Conservation (phyloP, 2,888 invertebrate species). For the Eulithis testata region DNA sequence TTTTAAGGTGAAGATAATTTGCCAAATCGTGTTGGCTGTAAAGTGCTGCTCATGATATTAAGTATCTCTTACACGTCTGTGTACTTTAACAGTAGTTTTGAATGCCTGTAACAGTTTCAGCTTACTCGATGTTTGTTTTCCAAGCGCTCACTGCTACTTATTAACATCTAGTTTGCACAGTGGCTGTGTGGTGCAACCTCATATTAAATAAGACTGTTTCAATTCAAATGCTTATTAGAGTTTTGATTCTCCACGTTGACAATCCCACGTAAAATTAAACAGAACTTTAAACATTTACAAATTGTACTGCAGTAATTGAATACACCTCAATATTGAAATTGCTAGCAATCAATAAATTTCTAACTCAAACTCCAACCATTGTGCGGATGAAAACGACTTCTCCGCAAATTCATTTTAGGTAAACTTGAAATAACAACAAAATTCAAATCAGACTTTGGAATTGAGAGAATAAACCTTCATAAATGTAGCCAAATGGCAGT, state of each 20-base stretch:
- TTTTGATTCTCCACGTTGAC: not conserved
- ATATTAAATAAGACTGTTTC: conserved; percentile 17
- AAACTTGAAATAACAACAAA: conserved; percentile 54
- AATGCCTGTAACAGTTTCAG: conserved; percentile 29
- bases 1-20: conserved; percentile 69
- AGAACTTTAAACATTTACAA: conserved; percentile 16
- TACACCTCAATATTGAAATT: conserved; percentile 22
- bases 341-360: conserved; percentile 29
- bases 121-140: conserved; percentile 27
- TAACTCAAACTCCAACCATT: conserved; percentile 30
- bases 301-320: conserved; percentile 22
- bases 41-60: conserved; percentile 51
- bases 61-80: conserved; percentile 38
- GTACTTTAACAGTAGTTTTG: conserved; percentile 31
- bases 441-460: conserved; percentile 57
- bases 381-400: conserved; percentile 28
- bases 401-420: conserved; percentile 55
- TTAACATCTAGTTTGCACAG: conserved; percentile 25
- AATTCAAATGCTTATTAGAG: conserved; percentile 8
- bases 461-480: conserved; percentile 60
- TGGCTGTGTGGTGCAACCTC: conserved; percentile 10
- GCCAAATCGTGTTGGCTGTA: conserved; percentile 62
- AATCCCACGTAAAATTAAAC: not conserved
- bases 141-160: conserved; percentile 23
- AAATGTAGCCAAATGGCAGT: conserved; percentile 71